A percentile compares a stretch with the other conserved stretches of the same genome.
These are phyloP conservation scores for Drosophila paracracens DNA, from an alignment of 2,888 invertebrate genomes.

Conservation along the genomic window DNA sequence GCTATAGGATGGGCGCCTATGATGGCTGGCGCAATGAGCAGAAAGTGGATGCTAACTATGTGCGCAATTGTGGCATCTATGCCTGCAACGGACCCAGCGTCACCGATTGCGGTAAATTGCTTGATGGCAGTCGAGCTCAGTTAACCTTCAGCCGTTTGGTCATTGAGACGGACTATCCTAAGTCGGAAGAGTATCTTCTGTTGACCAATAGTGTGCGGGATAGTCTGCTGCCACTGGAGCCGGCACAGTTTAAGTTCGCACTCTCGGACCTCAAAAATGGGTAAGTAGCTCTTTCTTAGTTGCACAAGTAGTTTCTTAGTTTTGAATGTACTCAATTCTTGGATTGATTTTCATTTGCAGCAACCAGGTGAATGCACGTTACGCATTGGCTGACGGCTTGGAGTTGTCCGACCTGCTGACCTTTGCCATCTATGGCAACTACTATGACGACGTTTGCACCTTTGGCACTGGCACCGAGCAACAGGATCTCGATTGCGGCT, in stretches of 20 bases:
- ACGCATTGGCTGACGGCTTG: slow-evolving; percentile 40
- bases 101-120: slow-evolving; percentile 70
- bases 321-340: neutral
- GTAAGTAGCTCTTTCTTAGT: slow-evolving; percentile 8
- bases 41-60: slow-evolving; percentile 81
- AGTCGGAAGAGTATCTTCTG: slow-evolving; percentile 59
- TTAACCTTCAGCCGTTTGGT: slow-evolving; percentile 62
- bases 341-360: slow-evolving; percentile 8
- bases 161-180: slow-evolving; percentile 67
- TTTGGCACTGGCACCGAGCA: slow-evolving; percentile 27
- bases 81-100: slow-evolving; percentile 82
- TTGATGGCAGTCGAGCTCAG: slow-evolving; percentile 26
- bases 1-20: slow-evolving; percentile 85
- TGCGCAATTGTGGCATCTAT: slow-evolving; percentile 85
- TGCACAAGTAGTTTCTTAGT: neutral
- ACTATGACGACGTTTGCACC: slow-evolving; percentile 68
- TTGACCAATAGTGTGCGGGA: slow-evolving; percentile 74
- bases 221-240: slow-evolving; percentile 72
- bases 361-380: slow-evolving; percentile 40
- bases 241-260: slow-evolving; percentile 70
- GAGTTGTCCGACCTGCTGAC: slow-evolving; percentile 64
- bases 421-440: slow-evolving; percentile 80
- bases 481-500: slow-evolving; percentile 50
- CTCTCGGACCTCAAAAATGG: slow-evolving; percentile 32
- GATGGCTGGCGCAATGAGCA: slow-evolving; percentile 85